A percentile compares a stretch with the other conserved stretches of the same genome.
phyloP scores from a whole-genome alignment of 2,113 vertebrate genomes.

The Thamnaconus septentrionalis region DNA sequence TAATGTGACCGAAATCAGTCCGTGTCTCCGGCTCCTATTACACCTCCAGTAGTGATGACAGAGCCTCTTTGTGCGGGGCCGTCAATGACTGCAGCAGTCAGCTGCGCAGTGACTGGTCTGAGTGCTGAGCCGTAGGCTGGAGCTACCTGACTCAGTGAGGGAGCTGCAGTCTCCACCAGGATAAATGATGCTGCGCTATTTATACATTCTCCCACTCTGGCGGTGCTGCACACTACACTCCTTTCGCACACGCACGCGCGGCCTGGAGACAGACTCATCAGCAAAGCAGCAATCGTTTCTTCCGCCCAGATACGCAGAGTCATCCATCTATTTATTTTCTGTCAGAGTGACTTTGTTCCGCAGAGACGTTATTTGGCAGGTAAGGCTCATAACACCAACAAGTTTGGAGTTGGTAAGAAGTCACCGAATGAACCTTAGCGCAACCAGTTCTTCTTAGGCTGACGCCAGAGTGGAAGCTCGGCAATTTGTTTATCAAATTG shows the following conservation, averaged over 20 bases:
- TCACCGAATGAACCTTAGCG: too few species aligned
- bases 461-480: too few species aligned
- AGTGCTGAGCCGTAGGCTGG: conserved; percentile 8
- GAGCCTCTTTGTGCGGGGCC: not conserved
- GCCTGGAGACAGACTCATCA: not conserved
- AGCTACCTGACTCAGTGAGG: conserved; percentile 12
- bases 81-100: not conserved
- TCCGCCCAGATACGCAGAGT: not conserved
- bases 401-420: too few species aligned
- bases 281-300: not conserved
- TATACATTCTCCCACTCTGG: conserved; percentile 9
- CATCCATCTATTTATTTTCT: not conserved
- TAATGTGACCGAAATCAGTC: not conserved
- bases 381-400: too few species aligned
- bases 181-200: conserved; percentile 29
- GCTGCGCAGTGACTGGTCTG: not conserved
- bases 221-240: conserved; percentile 4
- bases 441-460: too few species aligned
- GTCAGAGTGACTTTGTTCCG: not conserved
- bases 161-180: not conserved
- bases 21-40: not conserved
- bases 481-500: too few species aligned
- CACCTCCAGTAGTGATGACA: not conserved
- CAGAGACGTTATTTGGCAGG: too few species aligned
- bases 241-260: not conserved